phyloP scores from a whole-genome alignment of 2,797 vertebrate genomes.

The Leuciscus waleckii region DNA sequence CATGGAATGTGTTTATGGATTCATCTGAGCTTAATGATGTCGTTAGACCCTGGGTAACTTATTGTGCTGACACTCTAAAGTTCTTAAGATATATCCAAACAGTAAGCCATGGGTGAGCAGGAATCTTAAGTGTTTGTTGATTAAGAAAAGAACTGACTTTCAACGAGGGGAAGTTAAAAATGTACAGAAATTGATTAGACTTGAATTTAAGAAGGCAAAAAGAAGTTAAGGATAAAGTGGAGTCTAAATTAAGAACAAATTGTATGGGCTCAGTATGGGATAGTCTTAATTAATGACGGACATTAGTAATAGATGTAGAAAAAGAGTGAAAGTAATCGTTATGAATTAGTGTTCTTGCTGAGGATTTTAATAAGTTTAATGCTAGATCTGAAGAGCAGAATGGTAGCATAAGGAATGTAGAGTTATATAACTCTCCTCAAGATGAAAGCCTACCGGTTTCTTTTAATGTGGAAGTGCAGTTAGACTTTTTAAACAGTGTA shows the following conservation, averaged over 20 bases:
- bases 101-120: neutral
- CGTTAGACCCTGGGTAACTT: neutral
- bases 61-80: neutral
- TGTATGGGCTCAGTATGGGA: neutral
- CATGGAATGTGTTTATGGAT: neutral
- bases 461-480: neutral
- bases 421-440: neutral
- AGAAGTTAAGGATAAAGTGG: neutral
- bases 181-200: neutral
- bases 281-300: neutral
- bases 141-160: neutral
- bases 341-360: neutral
- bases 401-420: too few species aligned
- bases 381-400: neutral
- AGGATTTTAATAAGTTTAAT: too few species aligned
- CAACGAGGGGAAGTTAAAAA: neutral
- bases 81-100: neutral
- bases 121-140: neutral
- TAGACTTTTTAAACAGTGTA: neutral
- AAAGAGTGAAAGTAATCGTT: neutral
- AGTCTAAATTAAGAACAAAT: neutral
- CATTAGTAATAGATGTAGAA: neutral
- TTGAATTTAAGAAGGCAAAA: neutral
- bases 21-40: neutral
- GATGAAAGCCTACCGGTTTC: neutral